These are phyloP conservation scores for Malurus melanocephalus DNA, from an alignment of 2,113 vertebrate species.

Conservation along the genomic window DNA sequence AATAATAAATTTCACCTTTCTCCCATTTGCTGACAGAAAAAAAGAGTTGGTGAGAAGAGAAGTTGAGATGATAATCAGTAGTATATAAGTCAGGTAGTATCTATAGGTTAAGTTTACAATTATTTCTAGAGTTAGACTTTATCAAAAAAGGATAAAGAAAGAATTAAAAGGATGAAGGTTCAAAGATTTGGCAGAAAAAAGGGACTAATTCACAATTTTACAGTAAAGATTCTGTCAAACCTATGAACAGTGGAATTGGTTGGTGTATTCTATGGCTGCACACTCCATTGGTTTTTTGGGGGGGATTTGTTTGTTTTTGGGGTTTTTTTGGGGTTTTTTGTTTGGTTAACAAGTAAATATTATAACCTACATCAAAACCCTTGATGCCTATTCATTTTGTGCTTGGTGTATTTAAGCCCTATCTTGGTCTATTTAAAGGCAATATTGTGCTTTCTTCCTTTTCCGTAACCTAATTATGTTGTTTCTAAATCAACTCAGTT, in stretches of 20 bases:
- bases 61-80: not conserved
- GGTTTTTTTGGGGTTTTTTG: not conserved
- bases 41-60: not conserved
- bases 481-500: not conserved
- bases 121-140: not conserved
- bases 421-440: conserved; percentile 17
- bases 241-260: not conserved
- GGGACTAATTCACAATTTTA: not conserved
- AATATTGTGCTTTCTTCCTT: not conserved
- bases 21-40: not conserved
- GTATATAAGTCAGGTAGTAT: not conserved
- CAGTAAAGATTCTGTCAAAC: not conserved
- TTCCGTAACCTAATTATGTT: not conserved
- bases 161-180: not conserved
- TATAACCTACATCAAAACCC: not conserved
- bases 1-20: not conserved
- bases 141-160: not conserved
- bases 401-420: not conserved
- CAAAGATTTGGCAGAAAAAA: not conserved
- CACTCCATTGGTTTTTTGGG: no score
- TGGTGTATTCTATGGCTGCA: not conserved
- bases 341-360: not conserved
- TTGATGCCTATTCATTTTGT: not conserved
- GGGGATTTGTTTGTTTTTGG: not conserved
- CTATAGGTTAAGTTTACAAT: not conserved